Conservation (phyloP, 2,113 vertebrate genomes). For the Tachycineta bicolor region DNA sequence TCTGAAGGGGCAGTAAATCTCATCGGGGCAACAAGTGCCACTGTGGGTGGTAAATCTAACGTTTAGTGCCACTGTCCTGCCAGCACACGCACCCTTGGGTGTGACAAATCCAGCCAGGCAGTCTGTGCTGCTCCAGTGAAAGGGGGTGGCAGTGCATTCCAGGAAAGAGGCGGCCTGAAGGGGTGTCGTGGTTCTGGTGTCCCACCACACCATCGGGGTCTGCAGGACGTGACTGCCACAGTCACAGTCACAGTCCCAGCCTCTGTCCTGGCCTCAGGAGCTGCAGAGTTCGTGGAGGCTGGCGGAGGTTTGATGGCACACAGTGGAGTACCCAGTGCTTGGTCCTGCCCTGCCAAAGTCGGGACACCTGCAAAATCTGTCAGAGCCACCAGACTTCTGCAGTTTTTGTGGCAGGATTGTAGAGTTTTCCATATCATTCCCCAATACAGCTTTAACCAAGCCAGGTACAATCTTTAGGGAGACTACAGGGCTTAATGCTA, state of each 20-base stretch:
- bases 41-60: neutral
- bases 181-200: neutral
- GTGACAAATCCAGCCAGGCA: neutral
- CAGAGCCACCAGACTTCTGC: neutral
- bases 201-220: rapidly evolving
- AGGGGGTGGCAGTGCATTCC: neutral
- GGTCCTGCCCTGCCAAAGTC: too few relatives aligned
- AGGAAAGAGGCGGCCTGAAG: neutral
- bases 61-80: neutral
- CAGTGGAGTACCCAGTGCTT: neutral
- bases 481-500: neutral
- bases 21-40: neutral
- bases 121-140: neutral
- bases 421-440: neutral
- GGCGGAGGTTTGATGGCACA: neutral
- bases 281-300: neutral
- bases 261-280: neutral
- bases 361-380: neutral
- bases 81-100: neutral
- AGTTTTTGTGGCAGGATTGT: neutral
- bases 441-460: neutral
- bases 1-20: neutral
- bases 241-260: neutral
- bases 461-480: neutral
- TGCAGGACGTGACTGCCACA: neutral